Evolutionary conservation across 1,140 invertebrate species (phyloP).

Genomic region (Gryon sp.): DNA sequence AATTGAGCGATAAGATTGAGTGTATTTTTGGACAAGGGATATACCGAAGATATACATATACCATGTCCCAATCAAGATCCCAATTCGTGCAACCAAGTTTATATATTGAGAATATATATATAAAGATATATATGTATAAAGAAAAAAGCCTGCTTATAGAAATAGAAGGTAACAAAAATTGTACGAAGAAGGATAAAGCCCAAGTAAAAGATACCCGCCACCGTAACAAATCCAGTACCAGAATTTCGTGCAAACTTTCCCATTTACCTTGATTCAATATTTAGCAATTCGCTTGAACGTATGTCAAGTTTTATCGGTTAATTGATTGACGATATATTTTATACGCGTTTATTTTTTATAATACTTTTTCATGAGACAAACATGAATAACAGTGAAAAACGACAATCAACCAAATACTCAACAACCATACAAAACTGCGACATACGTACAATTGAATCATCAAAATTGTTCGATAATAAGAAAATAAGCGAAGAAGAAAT

Average conservation of each 20-base stretch:
- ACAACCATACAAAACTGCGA: slow-evolving; percentile 19
- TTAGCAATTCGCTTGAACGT: slow-evolving; percentile 19
- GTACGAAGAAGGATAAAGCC: slow-evolving; percentile 47
- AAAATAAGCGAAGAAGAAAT: slow-evolving; percentile 56
- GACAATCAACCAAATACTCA: too few species aligned
- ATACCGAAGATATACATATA: too few species aligned
- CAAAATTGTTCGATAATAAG: slow-evolving; percentile 38
- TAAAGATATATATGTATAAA: too few species aligned
- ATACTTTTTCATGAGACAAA: too few species aligned
- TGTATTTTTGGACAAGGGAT: too few species aligned
- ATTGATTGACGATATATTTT: too few species aligned
- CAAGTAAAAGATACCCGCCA: slow-evolving; percentile 49
- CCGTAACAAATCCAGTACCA: slow-evolving; percentile 49
- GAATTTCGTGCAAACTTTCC: slow-evolving; percentile 49
- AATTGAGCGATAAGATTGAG: too few species aligned
- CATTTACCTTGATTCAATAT: slow-evolving; percentile 43
- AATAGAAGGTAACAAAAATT: slow-evolving; percentile 57
- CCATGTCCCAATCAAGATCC: slow-evolving; percentile 14
- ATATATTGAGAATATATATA: too few species aligned
- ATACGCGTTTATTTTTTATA: too few species aligned
- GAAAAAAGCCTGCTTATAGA: slow-evolving; percentile 51
- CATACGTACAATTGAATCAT: slow-evolving; percentile 31
- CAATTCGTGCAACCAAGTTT: too few species aligned
- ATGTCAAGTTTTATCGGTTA: slow-evolving; percentile 13
- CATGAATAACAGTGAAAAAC: too few species aligned